phyloP scores from a whole-genome alignment of 2,797 vertebrate genomes.

The Cercopithecus petaurista region DNA sequence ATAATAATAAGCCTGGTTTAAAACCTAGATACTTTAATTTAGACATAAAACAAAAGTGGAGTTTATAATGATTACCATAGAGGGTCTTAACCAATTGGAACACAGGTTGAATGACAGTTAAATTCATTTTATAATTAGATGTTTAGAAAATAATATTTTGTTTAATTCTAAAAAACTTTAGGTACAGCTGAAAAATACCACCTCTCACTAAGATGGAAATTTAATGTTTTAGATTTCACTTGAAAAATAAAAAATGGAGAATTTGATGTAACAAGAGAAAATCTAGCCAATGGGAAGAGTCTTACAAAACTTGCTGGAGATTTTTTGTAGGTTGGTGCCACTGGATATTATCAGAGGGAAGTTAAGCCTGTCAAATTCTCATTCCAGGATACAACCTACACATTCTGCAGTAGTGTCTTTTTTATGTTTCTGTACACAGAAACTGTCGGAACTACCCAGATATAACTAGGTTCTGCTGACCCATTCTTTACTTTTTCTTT shows the following conservation, averaged over 20 bases:
- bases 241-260: not conserved
- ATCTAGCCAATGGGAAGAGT: not conserved
- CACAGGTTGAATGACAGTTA: not conserved
- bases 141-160: slow-evolving; percentile 45
- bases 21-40: slow-evolving; percentile 24
- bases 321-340: not conserved
- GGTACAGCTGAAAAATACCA: not conserved
- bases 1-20: not conserved
- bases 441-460: not conserved
- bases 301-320: not conserved
- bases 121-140: slow-evolving; percentile 43
- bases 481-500: not conserved
- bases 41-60: not conserved
- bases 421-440: not conserved
- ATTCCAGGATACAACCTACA: not conserved
- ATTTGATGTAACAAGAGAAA: not conserved
- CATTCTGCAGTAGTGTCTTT: not conserved
- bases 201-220: not conserved
- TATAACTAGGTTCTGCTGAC: not conserved
- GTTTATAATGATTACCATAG: not conserved
- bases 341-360: not conserved
- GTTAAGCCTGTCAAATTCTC: not conserved
- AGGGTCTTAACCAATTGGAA: not conserved
- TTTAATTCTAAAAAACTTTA: slow-evolving; percentile 14
- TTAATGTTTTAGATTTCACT: not conserved